A percentile compares a stretch with the other conserved stretches of the same genome.
Conservation (phyloP, 2,888 invertebrate species). For the Branchellion lobata region DNA sequence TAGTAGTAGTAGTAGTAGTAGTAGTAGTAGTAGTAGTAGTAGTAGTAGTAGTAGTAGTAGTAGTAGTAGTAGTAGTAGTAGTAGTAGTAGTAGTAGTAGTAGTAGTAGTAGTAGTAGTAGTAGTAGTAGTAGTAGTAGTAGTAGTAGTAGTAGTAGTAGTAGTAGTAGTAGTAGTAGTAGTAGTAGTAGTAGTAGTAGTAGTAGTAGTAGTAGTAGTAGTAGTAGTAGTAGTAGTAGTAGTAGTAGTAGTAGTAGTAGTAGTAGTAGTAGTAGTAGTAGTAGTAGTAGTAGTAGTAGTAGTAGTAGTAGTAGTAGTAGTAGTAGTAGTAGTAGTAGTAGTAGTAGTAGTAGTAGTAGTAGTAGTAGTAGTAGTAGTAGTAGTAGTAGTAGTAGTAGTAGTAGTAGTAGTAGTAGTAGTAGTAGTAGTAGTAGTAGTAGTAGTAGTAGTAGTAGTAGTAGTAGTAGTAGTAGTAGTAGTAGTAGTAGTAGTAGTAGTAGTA, state of each 20-base stretch:
- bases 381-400: background rate
- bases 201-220: background rate
- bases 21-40: slow-evolving; percentile 9
- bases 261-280: slow-evolving; percentile 9
- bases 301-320: slow-evolving; percentile 9
- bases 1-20: background rate
- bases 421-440: background rate
- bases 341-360: slow-evolving; percentile 9
- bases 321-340: slow-evolving; percentile 9
- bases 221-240: background rate
- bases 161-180: background rate
- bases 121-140: background rate
- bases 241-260: slow-evolving; percentile 9
- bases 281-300: slow-evolving; percentile 9
- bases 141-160: background rate
- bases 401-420: background rate
- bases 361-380: background rate
- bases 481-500: background rate
- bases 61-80: background rate
- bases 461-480: background rate
- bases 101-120: background rate
- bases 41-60: background rate
- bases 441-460: background rate
- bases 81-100: background rate
- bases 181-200: background rate